phyloP scores from a whole-genome alignment of 2,888 invertebrate species.

The Isotomurus palustris region DNA sequence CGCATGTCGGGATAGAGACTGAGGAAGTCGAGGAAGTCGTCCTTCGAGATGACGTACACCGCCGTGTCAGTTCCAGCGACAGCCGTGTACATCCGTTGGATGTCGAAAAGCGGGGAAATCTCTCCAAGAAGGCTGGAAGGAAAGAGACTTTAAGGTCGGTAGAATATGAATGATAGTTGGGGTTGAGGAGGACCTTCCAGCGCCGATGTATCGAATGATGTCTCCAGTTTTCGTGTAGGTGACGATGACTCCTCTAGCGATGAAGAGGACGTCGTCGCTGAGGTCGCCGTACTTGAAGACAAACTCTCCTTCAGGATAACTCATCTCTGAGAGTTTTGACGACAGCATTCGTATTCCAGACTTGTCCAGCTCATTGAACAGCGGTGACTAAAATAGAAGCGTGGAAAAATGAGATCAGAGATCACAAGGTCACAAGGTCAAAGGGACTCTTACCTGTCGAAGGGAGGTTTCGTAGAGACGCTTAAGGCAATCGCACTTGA shows the following conservation, averaged over 20 bases:
- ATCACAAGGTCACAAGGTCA: too few relatives aligned
- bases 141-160: neutral
- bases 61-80: constrained; percentile 38
- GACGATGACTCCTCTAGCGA: constrained; percentile 39
- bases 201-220: constrained; percentile 36
- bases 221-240: constrained; percentile 36
- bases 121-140: constrained; percentile 38
- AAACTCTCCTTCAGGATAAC: constrained; percentile 43
- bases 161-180: neutral
- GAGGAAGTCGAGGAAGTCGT: constrained; percentile 33
- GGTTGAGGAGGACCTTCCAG: constrained; percentile 28
- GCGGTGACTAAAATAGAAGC: constrained; percentile 15
- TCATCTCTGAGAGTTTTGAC: constrained; percentile 31
- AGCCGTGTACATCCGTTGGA: constrained; percentile 31
- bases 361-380: constrained; percentile 31
- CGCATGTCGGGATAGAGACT: constrained; percentile 33
- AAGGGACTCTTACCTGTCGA: constrained; percentile 5
- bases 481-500: constrained; percentile 38
- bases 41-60: constrained; percentile 28
- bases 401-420: neutral
- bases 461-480: constrained; percentile 42
- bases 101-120: constrained; percentile 33
- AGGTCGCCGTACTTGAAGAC: constrained; percentile 41
- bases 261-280: constrained; percentile 37
- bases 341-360: constrained; percentile 38